These are phyloP conservation scores for Galleria mellonella DNA, from an alignment of 1,140 invertebrate species.

Conservation along the genomic window DNA sequence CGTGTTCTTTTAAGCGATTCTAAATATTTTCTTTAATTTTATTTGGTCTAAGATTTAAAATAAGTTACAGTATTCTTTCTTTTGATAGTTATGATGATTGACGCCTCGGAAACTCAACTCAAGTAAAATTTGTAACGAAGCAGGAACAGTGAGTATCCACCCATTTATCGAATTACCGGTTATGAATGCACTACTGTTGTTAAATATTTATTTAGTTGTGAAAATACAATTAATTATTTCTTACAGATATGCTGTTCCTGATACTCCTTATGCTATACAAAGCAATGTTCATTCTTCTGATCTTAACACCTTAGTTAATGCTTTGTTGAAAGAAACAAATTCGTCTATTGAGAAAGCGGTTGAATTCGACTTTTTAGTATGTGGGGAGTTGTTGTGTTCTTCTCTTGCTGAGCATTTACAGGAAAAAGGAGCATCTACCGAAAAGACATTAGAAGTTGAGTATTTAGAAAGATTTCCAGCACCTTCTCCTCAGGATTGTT, in stretches of 20 bases:
- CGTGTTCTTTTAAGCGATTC: too few relatives aligned
- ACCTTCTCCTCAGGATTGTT: slow-evolving; percentile 91
- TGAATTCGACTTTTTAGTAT: slow-evolving; percentile 93
- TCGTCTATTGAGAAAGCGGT: slow-evolving; percentile 69
- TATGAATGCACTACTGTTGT: slow-evolving; percentile 5
- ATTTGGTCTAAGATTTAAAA: too few relatives aligned
- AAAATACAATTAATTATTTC: slow-evolving; percentile 9
- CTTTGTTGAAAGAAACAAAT: slow-evolving; percentile 81
- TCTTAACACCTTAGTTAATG: slow-evolving; percentile 88
- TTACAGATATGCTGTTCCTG: slow-evolving; percentile 90
- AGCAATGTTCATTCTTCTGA: slow-evolving; percentile 79
- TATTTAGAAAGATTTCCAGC: slow-evolving; percentile 92
- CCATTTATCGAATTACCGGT: slow-evolving; percentile 13
- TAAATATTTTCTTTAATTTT: too few relatives aligned
- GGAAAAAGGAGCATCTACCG: slow-evolving; percentile 81
- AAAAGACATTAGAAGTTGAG: slow-evolving; percentile 89
- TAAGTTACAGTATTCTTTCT: too few relatives aligned
- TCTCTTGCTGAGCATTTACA: slow-evolving; percentile 81
- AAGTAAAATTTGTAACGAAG: slow-evolving; percentile 87
- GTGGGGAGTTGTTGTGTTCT: slow-evolving; percentile 85
- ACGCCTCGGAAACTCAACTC: slow-evolving; percentile 61
- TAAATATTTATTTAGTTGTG: neutral
- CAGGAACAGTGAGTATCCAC: slow-evolving; percentile 84
- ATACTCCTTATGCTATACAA: slow-evolving; percentile 88
- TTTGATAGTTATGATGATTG: slow-evolving; percentile 11